Base-by-base conservation (phyloP, 2,113 vertebrate genomes). In the Albula goreensis region DNA sequence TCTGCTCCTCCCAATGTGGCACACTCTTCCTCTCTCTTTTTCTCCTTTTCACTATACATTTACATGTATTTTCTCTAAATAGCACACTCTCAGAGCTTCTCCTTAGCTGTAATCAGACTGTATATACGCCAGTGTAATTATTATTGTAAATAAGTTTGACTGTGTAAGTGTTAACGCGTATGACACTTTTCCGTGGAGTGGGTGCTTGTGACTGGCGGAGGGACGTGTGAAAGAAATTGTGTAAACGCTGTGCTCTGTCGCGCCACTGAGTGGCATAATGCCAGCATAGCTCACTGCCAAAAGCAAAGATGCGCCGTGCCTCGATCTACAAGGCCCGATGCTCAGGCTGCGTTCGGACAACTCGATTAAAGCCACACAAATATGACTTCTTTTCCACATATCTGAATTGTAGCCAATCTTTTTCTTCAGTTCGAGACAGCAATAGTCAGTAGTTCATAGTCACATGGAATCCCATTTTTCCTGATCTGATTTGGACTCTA, bases 191-290 rank as follows among this genome's bases (percentile, higher is more conserved):
- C 56, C 25, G 13, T 57, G 25, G 12, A 49, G 60, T 41, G 70
- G 19, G 12, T 74, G 60, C 66, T 49, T 60, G 25, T 84, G 49
- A 48, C 4, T 52, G 52, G 10, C 19, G 2, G 25, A 52, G 48
- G 25, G 22, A 66, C n/a, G n/a, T 90, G 74, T 92, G 90, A 89
- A 19, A 85, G 88, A 91, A 87, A 91, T 92, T 88, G 90, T 92
- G 90, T 83, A 66, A 6, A 56, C 53, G 12, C 86, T 87, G 88
- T 93, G 87, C 89, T 90, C 89, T 90, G 90, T 88, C 89, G 92
- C 92, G 94, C 95, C 94, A 94, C 95, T 95, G 94, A 94, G 95
- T 96, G 95, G 95, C 93, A 89, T 81, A 90, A 53, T 70, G 80
- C 80, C 85, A 87, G 83, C 79, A 50, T 81, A 80, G 80, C 81